phyloP scores from a whole-genome alignment of 2,888 invertebrate genomes.

The Agrotis clavis region DNA sequence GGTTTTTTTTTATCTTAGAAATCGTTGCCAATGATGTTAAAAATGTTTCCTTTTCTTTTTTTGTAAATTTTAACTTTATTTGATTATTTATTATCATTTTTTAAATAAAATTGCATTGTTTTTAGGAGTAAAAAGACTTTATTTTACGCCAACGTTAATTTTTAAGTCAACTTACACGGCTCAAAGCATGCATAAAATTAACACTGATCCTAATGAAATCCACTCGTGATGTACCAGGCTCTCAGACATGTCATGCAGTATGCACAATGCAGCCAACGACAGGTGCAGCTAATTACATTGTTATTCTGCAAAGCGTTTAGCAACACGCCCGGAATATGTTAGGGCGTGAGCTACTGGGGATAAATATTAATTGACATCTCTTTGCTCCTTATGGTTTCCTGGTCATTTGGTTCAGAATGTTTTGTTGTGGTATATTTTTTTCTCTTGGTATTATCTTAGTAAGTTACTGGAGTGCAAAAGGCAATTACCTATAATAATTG shows the following conservation, averaged over 20 bases:
- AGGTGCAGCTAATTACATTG: slow-evolving; percentile 47
- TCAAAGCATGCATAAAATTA: background rate
- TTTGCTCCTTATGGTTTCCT: slow-evolving; percentile 45
- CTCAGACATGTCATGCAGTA: slow-evolving; percentile 31
- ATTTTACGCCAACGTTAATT: too few relatives aligned
- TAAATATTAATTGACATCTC: slow-evolving; percentile 46
- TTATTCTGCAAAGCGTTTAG: slow-evolving; percentile 36
- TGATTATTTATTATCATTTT: background rate
- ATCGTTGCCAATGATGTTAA: background rate
- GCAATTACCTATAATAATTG: too few relatives aligned
- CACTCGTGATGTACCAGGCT: slow-evolving; percentile 41
- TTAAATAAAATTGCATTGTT: too few relatives aligned
- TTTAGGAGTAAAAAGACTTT: too few relatives aligned
- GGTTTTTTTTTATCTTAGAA: background rate
- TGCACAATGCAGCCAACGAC: slow-evolving; percentile 26
- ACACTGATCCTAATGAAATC: slow-evolving; percentile 33
- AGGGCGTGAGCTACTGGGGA: slow-evolving; percentile 21
- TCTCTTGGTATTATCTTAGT: background rate
- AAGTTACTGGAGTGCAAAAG: background rate
- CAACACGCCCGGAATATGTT: slow-evolving; percentile 40
- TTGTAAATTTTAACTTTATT: background rate
- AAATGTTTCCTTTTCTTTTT: background rate
- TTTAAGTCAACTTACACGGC: background rate
- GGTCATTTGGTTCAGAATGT: slow-evolving; percentile 25
- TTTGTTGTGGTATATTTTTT: background rate